Evolutionary conservation across 2,113 vertebrate genomes (phyloP).

Genomic region (Chrysemys picta): DNA sequence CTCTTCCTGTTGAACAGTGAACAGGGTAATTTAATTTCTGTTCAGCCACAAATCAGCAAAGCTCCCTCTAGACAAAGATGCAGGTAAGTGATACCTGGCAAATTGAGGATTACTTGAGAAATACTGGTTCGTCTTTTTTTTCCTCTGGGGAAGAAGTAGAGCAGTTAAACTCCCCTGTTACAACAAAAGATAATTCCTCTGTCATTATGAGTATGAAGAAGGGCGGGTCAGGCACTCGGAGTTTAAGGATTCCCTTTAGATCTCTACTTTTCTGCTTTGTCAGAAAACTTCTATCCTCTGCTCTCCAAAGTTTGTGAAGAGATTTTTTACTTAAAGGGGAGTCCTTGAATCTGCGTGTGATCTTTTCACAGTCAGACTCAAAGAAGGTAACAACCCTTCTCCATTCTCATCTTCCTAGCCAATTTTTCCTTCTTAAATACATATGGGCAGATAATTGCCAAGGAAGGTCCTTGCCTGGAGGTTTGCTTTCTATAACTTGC

Average conservation of each 20-base stretch:
- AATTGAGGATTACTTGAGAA: background rate
- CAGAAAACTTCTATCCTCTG: background rate
- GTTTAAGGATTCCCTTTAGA: background rate
- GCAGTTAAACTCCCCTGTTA: background rate
- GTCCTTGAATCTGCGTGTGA: background rate
- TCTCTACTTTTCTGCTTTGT: background rate
- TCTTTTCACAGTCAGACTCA: slow-evolving; percentile 18
- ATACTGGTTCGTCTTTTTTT: background rate
- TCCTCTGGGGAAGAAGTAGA: background rate
- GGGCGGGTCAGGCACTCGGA: background rate
- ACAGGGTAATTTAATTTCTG: background rate
- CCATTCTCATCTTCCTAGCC: background rate
- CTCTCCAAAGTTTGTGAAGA: background rate
- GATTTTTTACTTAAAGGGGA: slow-evolving; percentile 2
- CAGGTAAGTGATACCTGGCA: background rate
- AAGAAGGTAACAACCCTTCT: background rate
- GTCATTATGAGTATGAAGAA: background rate
- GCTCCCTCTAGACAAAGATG: slow-evolving; percentile 3
- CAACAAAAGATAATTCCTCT: background rate
- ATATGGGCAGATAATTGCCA: background rate
- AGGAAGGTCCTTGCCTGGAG: background rate
- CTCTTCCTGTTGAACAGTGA: background rate
- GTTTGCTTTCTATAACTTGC: background rate
- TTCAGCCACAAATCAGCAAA: background rate
- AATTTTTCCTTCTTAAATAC: background rate